Evolutionary conservation across 2,797 vertebrate species (phyloP), one percentile per base, ranked within the genome.

Genomic region (Antennarius maculatus): DNA sequence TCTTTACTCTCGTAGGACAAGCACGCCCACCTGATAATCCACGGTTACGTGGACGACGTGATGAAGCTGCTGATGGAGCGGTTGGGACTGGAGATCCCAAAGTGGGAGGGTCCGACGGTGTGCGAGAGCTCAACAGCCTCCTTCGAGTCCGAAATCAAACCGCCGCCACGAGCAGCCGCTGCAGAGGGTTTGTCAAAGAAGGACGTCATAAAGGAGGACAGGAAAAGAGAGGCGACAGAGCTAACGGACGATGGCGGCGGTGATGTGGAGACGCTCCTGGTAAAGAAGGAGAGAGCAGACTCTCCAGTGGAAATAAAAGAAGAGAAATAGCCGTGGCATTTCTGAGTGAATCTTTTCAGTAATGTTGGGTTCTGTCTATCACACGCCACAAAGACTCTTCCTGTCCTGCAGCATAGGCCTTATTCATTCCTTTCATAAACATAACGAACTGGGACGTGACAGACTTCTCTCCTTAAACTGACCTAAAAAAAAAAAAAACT

Each of bases 11-110:
- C 13, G 15, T 39, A 92, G 97, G 97, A 99, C 88, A 96, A 95
- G 58, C 95, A 99, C 0, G 96, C 95, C 0, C 91, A 96, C 85
- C 87, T 99, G 54, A 92, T 93, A 55, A 97, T 99, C 86, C 88
- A 96, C 0, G 93, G 94, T 67, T 97, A 97, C 0, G 96, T 99
- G 0, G 97, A 99, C 0, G 94, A 96, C 0, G 94, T 99, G 69
- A 96, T 98, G 94, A 88, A 73, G 0, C 94, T 86, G 80, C 89
- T 99, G 80, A 96, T 99, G 95, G 94, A 94, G 65, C 83, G 82
- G 18, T 85, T 99, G 62, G 95, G 93, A 56, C 69, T 98, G 74
- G 95, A 95, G 62, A 93, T 98, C 50, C 97, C 96, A 0, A 79
- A 94, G 77, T 99, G 97, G 97, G 85, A 90, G 0, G 95, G 96